phyloP scores from a whole-genome alignment of 1,140 invertebrate species.

The Acromyrmex echinatior region DNA sequence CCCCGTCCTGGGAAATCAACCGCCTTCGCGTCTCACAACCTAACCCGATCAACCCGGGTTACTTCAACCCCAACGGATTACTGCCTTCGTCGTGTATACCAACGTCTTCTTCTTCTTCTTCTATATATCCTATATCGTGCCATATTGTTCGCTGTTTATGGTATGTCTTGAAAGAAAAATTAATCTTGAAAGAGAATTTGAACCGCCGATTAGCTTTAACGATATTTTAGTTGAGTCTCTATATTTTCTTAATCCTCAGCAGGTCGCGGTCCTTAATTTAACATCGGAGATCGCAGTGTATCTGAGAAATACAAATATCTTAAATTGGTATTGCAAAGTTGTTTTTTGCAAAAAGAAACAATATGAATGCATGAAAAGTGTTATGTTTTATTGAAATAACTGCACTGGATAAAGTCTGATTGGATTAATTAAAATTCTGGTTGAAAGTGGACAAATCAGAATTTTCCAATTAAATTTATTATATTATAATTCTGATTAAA shows the following conservation, averaged over 20 bases:
- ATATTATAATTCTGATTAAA: too few species aligned
- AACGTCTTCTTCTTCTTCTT: slow-evolving; percentile 17
- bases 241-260: neutral
- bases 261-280: too few species aligned
- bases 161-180: neutral
- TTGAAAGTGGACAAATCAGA: too few species aligned
- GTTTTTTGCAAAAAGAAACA: too few species aligned
- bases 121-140: neutral
- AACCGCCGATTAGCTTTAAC: neutral
- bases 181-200: neutral
- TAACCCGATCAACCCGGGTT: slow-evolving; percentile 73
- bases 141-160: neutral
- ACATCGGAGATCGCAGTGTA: too few species aligned
- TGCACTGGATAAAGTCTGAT: too few species aligned
- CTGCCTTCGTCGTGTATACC: slow-evolving; percentile 70
- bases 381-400: too few species aligned
- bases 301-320: too few species aligned
- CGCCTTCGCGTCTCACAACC: slow-evolving; percentile 75
- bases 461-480: too few species aligned
- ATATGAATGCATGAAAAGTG: too few species aligned
- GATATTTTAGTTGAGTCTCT: neutral
- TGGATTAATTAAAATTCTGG: too few species aligned
- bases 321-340: too few species aligned
- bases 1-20: slow-evolving; percentile 79
- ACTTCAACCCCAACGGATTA: slow-evolving; percentile 78